These are phyloP conservation scores for Porites lobata DNA, from an alignment of 92 coral and sea anemone species.

Conservation along the genomic window DNA sequence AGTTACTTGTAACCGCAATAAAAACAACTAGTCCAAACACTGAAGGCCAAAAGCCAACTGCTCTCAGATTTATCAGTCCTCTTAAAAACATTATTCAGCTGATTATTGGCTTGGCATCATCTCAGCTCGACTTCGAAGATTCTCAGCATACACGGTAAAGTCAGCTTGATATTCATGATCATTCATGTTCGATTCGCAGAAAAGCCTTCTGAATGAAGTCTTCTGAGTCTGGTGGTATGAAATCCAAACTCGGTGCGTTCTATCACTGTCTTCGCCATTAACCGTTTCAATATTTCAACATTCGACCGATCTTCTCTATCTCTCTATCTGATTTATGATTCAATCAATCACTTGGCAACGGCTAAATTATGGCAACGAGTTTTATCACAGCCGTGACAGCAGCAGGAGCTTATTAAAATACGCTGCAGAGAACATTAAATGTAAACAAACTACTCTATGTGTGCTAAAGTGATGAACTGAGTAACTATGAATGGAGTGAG, in stretches of 20 bases:
- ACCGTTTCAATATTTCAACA: not conserved
- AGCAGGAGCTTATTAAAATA: slow-evolving; percentile 6
- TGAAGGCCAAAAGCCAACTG: not conserved
- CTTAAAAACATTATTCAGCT: not conserved
- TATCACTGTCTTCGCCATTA: not conserved
- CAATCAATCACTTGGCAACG: slow-evolving; percentile 27
- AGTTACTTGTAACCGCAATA: not conserved
- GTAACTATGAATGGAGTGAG: no score
- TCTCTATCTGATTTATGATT: not conserved
- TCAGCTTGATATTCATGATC: not conserved
- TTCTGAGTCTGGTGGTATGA: no score
- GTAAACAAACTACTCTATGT: not conserved
- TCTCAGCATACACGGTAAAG: not conserved
- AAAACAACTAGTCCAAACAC: not conserved
- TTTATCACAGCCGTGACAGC: slow-evolving; percentile 12
- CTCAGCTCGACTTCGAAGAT: not conserved
- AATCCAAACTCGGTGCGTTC: no score
- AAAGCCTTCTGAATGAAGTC: not conserved
- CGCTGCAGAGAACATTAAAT: not conserved
- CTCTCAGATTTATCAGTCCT: not conserved
- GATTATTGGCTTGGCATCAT: no score
- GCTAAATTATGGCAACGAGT: not conserved
- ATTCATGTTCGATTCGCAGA: not conserved
- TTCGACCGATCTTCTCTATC: not conserved
- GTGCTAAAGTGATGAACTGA: no score